Percentiles rank a stretch among this genome's conserved stretches.
phyloP scores from a whole-genome alignment of 2,888 invertebrate genomes.

The Mythimna albipuncta region DNA sequence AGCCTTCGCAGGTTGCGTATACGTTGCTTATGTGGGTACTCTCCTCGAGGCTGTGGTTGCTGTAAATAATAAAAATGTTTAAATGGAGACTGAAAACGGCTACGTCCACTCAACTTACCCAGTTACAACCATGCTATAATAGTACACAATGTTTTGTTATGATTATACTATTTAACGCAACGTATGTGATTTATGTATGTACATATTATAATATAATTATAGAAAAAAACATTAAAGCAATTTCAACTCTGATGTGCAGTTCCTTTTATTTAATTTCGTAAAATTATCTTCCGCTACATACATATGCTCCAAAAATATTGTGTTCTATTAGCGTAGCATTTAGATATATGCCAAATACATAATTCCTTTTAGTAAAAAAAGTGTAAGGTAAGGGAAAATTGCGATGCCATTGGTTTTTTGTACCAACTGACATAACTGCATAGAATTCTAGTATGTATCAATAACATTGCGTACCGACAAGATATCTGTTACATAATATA shows the following conservation, averaged over 20 bases:
- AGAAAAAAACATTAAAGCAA: conserved; percentile 56
- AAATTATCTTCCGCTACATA: conserved; percentile 28
- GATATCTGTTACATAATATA: neutral
- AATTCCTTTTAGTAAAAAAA: neutral
- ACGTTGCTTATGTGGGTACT: conserved; percentile 92
- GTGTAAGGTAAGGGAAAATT: neutral
- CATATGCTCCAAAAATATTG: conserved; percentile 52
- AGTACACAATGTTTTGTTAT: conserved; percentile 59
- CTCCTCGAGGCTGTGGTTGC: conserved; percentile 80
- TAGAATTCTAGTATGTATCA: conserved; percentile 1
- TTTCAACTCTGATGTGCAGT: conserved; percentile 55
- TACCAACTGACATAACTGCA: neutral
- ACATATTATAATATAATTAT: conserved; percentile 53
- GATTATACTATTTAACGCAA: conserved; percentile 44
- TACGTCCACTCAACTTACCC: conserved; percentile 42
- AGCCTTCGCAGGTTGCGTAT: conserved; percentile 90
- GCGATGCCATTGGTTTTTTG: neutral
- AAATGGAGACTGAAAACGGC: conserved; percentile 45
- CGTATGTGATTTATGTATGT: conserved; percentile 57
- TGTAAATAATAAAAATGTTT: conserved; percentile 63
- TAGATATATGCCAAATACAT: conserved; percentile 11
- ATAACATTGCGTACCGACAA: neutral
- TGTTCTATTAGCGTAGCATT: conserved; percentile 60
- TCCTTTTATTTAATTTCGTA: conserved; percentile 54
- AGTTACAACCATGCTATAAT: conserved; percentile 54